phyloP scores from a whole-genome alignment of 2,113 vertebrate species.

The Oryzias woworae region DNA sequence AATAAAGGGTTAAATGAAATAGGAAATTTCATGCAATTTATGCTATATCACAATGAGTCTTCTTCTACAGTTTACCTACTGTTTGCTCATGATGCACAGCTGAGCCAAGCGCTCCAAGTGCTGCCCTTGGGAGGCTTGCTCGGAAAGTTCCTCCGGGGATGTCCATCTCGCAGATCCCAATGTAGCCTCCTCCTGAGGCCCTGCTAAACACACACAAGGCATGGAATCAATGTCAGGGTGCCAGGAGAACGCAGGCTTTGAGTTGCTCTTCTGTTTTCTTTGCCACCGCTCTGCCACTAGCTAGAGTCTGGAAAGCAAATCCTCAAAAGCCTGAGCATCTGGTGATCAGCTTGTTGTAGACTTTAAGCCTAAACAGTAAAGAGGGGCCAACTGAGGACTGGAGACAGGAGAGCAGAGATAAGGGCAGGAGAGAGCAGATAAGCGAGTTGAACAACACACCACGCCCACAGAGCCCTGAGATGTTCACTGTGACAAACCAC shows the following conservation, averaged over 20 bases:
- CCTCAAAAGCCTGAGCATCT: conserved; percentile 62
- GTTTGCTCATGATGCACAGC: conserved; percentile 82
- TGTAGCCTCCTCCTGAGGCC: conserved; percentile 78
- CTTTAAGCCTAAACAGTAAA: conserved; percentile 40
- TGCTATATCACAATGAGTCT: conserved; percentile 2
- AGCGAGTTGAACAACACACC: conserved; percentile 62
- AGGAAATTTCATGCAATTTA: not conserved
- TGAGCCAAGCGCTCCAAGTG: conserved; percentile 78
- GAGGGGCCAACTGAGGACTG: conserved; percentile 51
- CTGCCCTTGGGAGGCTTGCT: conserved; percentile 78
- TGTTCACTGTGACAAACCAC: conserved; percentile 36
- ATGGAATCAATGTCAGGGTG: conserved; percentile 74
- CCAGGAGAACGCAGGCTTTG: conserved; percentile 35
- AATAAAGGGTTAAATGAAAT: not conserved
- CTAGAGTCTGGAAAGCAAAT: conserved; percentile 67
- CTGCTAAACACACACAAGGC: conserved; percentile 79
- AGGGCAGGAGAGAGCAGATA: conserved; percentile 56
- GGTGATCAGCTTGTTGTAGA: conserved; percentile 45
- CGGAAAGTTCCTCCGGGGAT: conserved; percentile 77
- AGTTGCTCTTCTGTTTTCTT: not conserved
- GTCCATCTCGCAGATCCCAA: conserved; percentile 75
- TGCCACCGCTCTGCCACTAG: conserved; percentile 26
- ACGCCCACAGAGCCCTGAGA: conserved; percentile 59
- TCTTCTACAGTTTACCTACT: conserved; percentile 74
- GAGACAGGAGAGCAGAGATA: conserved; percentile 60